Conservation (phyloP, 2,113 vertebrate species). For the Hippocampus zosterae region DNA sequence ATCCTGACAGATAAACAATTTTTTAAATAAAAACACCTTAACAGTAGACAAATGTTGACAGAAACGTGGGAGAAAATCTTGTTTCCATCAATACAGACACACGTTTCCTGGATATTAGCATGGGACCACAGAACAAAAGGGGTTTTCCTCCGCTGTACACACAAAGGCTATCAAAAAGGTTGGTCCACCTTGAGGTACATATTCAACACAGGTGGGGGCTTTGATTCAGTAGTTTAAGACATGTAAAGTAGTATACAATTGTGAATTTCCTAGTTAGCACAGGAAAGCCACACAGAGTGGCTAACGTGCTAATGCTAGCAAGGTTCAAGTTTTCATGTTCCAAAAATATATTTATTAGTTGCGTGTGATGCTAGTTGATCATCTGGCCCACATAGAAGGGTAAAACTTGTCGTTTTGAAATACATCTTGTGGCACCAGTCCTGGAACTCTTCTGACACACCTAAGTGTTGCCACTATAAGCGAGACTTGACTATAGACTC, state of each 20-base stretch:
- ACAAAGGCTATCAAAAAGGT: neutral
- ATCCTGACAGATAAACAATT: conserved; percentile 35
- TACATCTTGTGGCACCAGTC: too few species aligned
- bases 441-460: too few species aligned
- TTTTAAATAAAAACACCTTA: conserved; percentile 38
- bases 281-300: too few species aligned
- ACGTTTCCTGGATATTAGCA: conserved; percentile 60
- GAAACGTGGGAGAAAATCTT: conserved; percentile 48
- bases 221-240: neutral
- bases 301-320: too few species aligned
- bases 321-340: too few species aligned
- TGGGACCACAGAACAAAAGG: conserved; percentile 62
- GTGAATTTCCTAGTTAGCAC: neutral
- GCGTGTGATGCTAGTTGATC: too few species aligned
- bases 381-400: too few species aligned
- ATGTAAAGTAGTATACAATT: neutral
- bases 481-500: too few species aligned
- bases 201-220: neutral
- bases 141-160: conserved; percentile 47
- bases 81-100: conserved; percentile 50
- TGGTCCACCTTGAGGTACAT: conserved; percentile 1
- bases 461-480: too few species aligned
- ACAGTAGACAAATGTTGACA: conserved; percentile 57
- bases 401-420: too few species aligned
- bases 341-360: too few species aligned